Percentiles rank a stretch among this genome's conserved stretches.
Evolutionary conservation across 2,797 vertebrate species (phyloP).

Genomic region (Chelonia mydas): DNA sequence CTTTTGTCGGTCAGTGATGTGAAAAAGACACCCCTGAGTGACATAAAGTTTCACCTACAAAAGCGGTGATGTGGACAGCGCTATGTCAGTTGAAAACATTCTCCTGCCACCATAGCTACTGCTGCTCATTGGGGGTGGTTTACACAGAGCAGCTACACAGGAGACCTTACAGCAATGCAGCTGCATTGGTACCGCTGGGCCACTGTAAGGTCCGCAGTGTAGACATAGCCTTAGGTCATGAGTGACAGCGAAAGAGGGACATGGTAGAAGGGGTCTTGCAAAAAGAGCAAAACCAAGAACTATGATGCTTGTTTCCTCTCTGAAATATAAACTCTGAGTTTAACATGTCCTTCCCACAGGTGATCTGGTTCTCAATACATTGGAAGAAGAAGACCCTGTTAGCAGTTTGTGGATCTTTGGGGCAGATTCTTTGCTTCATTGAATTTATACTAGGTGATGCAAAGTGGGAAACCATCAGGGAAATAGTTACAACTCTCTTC

Average conservation of each 20-base stretch:
- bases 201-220: too few relatives aligned
- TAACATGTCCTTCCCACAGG: neutral
- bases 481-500: neutral
- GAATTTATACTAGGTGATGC: neutral
- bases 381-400: neutral
- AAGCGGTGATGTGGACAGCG: too few relatives aligned
- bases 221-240: neutral
- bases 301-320: neutral
- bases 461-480: neutral
- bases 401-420: neutral
- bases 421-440: neutral
- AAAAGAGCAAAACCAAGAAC: neutral
- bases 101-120: too few relatives aligned
- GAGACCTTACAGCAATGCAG: too few relatives aligned
- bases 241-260: neutral
- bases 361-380: neutral
- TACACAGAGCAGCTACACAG: too few relatives aligned
- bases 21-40: too few relatives aligned
- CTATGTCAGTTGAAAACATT: too few relatives aligned
- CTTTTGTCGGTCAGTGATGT: too few relatives aligned
- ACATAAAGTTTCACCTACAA: too few relatives aligned
- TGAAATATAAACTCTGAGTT: neutral
- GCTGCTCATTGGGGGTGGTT: too few relatives aligned
- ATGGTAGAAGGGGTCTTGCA: neutral
- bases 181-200: too few relatives aligned